These are phyloP conservation scores for Cochlearius cochlearius DNA, from an alignment of 2,113 vertebrate genomes.

Conservation along the genomic window DNA sequence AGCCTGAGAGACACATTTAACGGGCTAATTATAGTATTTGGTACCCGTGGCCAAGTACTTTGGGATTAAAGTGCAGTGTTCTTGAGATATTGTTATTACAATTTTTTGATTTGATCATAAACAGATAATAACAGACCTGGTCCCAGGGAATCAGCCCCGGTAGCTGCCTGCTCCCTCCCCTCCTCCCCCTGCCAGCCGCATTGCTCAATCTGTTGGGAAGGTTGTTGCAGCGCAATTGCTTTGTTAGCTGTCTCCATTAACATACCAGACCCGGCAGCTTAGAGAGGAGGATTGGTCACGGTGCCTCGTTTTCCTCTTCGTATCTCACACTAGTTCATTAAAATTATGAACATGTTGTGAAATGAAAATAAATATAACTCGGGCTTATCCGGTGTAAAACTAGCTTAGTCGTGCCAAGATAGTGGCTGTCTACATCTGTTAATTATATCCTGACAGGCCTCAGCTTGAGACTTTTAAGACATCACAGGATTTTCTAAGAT, in stretches of 20 bases:
- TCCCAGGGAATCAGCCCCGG: background rate
- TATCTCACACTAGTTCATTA: slow-evolving; percentile 45
- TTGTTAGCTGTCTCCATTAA: background rate
- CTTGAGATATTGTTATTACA: background rate
- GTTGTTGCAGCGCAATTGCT: background rate
- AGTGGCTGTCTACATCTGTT: slow-evolving; percentile 35
- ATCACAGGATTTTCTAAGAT: background rate
- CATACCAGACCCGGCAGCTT: background rate
- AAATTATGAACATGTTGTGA: slow-evolving; percentile 5
- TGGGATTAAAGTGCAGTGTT: background rate
- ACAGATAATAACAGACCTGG: background rate
- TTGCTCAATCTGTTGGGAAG: background rate
- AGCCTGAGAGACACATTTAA: background rate
- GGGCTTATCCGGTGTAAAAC: slow-evolving; percentile 15
- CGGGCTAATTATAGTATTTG: background rate
- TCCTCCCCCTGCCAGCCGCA: fast-evolving
- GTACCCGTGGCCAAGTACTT: background rate
- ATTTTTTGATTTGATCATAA: background rate
- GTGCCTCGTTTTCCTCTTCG: background rate
- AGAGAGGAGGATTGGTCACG: background rate
- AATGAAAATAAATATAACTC: slow-evolving; percentile 41
- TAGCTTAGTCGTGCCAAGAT: slow-evolving; percentile 52
- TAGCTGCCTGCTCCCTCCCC: background rate
- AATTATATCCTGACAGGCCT: slow-evolving; percentile 35
- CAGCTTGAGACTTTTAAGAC: slow-evolving; percentile 5